Evolutionary conservation across 2,888 invertebrate genomes (phyloP).

Genomic region (Pyrrhia umbra): DNA sequence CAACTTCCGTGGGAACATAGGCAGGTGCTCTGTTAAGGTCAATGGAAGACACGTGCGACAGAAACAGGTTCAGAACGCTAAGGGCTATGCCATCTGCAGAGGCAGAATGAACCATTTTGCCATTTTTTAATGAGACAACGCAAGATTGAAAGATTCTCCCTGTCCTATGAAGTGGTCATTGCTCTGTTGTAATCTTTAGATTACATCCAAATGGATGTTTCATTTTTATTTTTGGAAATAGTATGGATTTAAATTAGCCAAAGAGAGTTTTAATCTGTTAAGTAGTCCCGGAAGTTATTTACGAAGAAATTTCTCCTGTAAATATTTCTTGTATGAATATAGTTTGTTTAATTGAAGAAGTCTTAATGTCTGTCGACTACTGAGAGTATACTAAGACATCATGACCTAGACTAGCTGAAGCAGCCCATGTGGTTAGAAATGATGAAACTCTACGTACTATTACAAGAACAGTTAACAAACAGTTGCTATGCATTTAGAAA

Average conservation of each 20-base stretch:
- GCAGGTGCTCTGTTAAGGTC: conserved; percentile 46
- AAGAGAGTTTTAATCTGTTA: too few relatives aligned
- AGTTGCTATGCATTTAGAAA: conserved; percentile 42
- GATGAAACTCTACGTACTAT: not conserved
- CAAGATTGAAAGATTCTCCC: not conserved
- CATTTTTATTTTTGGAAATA: too few relatives aligned
- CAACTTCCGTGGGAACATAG: conserved; percentile 49
- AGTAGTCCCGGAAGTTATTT: too few relatives aligned
- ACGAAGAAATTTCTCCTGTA: too few relatives aligned
- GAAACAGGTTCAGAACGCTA: conserved; percentile 34
- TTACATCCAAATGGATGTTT: too few relatives aligned
- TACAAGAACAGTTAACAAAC: not conserved
- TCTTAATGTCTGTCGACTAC: too few relatives aligned
- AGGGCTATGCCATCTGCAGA: conserved; percentile 13
- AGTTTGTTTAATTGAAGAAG: too few relatives aligned
- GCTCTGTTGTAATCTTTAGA: too few relatives aligned
- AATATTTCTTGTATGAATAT: too few relatives aligned
- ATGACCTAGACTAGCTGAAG: not conserved
- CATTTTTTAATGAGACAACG: not conserved
- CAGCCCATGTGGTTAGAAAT: not conserved
- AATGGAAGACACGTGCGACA: conserved; percentile 35
- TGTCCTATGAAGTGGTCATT: too few relatives aligned
- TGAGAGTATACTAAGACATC: too few relatives aligned
- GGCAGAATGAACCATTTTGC: conserved; percentile 9
- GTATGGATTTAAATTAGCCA: too few relatives aligned